Evolutionary conservation across 2,113 vertebrate species (phyloP), one percentile per base, ranked within the genome.

Genomic region (Microcebus jonahi): DNA sequence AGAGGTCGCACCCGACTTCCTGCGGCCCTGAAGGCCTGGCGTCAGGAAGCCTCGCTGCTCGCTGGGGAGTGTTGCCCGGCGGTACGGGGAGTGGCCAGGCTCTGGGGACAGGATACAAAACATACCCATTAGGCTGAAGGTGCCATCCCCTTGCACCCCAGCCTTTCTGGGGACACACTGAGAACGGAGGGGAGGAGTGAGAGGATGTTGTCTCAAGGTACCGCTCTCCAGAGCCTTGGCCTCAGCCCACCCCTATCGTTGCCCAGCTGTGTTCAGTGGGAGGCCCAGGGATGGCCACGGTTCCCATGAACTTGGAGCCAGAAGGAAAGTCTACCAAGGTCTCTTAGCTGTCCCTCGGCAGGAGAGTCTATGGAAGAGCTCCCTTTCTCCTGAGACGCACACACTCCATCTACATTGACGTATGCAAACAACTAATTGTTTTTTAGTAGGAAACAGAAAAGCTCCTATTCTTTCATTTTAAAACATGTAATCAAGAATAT

Each of bases 31-130:
- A 21, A 95, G 96, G 96, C 96, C 98, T 29, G 88, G 88, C 71
- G 94, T 81, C 87, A 61, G 0, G 29, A 89, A 77, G 91, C 92
- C 91, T 87, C 21, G 70, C 82, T 95, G 97, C 84, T 94, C 42
- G n/a, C 92, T 97, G 70, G 97, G 97, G 87, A 98, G 94, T 0
- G 89, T 93, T 88, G 98, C 97, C 0, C 9, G 4, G 23, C 31
- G 90, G 77, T 91, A 97, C 79, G 29, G 96, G 87, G 53, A 84
- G 90, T 95, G 97, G 91, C 97, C 98, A 79, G 98, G 98, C 83
- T 98, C 98, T 98, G 96, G 27, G 91, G 96, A 97, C 50, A 87
- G 97, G 91, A 98, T 53, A 95, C 57, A 97, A 95, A 96, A 96
- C 20, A 97, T 45, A 29, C 11, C 88, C 63, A 65, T 97, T 91